Evolutionary conservation across 2,113 vertebrate species (phyloP).

Genomic region (Scolopax mira): DNA sequence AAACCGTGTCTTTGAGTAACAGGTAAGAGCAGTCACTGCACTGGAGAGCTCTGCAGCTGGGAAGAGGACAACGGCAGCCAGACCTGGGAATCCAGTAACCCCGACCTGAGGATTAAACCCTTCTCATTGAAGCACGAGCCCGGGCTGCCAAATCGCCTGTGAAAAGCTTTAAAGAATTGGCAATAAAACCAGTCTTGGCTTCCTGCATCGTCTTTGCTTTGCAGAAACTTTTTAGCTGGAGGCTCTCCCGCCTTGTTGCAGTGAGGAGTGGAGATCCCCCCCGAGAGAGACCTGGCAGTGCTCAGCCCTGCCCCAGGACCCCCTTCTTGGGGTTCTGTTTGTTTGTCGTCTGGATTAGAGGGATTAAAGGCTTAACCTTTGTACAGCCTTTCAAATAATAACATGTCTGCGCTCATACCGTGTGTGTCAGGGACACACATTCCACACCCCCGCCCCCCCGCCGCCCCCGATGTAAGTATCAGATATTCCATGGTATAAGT

Average conservation of each 20-base stretch:
- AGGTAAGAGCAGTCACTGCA: neutral
- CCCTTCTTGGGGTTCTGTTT: conserved; percentile 43
- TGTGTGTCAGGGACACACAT: neutral
- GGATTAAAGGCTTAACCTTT: conserved; percentile 67
- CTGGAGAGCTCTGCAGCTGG: accelerated
- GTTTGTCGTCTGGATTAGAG: conserved; percentile 50
- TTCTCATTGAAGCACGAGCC: neutral
- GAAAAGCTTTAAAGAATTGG: neutral
- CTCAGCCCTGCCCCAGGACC: neutral
- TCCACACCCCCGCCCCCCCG: too few species aligned
- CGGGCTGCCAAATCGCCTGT: neutral
- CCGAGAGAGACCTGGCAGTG: neutral
- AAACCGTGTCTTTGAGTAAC: neutral
- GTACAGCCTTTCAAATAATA: conserved; percentile 49
- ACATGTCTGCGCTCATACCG: neutral
- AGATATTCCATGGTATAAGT: neutral
- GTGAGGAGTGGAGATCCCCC: neutral
- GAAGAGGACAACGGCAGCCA: neutral
- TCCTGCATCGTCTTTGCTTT: neutral
- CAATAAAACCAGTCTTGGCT: neutral
- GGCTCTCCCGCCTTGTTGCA: neutral
- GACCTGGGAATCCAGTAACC: neutral
- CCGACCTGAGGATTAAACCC: neutral
- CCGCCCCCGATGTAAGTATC: neutral
- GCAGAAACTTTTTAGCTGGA: neutral